Percentiles rank a stretch among this genome's conserved stretches.
These are phyloP conservation scores for Caligus rogercresseyi DNA, from an alignment of 1,140 invertebrate species.

Conservation along the genomic window DNA sequence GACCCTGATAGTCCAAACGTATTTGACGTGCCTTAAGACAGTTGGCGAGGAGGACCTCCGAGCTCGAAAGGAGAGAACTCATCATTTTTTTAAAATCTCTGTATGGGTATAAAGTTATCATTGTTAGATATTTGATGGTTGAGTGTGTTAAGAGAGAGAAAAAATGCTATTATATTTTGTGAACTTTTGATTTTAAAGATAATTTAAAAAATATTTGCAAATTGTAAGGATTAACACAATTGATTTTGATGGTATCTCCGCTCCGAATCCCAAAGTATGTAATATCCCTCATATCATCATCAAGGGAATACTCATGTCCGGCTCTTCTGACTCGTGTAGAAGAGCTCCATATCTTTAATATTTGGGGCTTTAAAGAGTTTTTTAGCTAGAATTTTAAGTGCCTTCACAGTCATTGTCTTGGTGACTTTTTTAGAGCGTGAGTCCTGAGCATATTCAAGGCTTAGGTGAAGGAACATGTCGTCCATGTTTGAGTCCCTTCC, in stretches of 20 bases:
- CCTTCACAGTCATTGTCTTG: constrained; percentile 6
- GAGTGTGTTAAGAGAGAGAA: too few species aligned
- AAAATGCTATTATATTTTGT: too few species aligned
- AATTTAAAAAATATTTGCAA: not conserved
- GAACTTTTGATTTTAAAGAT: too few species aligned
- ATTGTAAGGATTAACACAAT: not conserved
- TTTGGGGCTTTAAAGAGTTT: constrained; percentile 8
- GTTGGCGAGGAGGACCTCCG: not conserved
- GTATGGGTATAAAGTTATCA: not conserved
- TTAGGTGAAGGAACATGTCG: constrained; percentile 1
- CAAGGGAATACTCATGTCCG: constrained; percentile 8
- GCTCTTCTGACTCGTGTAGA: not conserved
- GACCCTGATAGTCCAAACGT: not conserved
- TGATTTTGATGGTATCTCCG: constrained; percentile 9
- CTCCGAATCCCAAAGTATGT: constrained; percentile 3
- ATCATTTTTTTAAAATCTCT: too few species aligned
- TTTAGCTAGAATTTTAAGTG: not conserved
- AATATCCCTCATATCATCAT: constrained; percentile 16
- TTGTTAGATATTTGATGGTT: not conserved
- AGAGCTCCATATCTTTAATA: not conserved
- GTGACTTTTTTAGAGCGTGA: constrained; percentile 1
- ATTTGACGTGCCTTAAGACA: not conserved
- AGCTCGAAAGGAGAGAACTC: not conserved
- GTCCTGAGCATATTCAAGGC: not conserved
- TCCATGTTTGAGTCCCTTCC: constrained; percentile 1